Evolutionary conservation across 2,888 invertebrate species (phyloP).

Genomic region (Himalopsyche japonica): DNA sequence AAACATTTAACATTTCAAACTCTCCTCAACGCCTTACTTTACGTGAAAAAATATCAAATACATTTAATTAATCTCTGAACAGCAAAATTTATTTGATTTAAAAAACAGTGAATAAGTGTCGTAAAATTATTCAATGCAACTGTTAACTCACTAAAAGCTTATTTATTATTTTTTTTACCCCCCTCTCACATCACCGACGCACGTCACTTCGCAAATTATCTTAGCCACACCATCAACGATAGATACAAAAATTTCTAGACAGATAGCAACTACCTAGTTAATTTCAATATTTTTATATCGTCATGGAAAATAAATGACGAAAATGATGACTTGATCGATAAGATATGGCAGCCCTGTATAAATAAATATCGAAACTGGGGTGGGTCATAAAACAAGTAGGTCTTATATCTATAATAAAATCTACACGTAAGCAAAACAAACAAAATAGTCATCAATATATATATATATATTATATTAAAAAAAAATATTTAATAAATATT

Average conservation of each 20-base stretch:
- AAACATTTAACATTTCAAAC: too few species aligned
- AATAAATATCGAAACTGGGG: neutral
- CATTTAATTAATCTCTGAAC: too few species aligned
- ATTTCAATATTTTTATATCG: slow-evolving; percentile 18
- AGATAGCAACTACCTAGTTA: neutral
- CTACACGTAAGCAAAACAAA: too few species aligned
- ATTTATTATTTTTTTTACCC: neutral
- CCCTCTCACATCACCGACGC: neutral
- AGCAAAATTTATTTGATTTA: too few species aligned
- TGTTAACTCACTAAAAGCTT: neutral
- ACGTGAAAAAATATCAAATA: too few species aligned
- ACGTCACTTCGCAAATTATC: neutral
- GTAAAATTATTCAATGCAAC: too few species aligned
- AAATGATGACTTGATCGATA: slow-evolving; percentile 6
- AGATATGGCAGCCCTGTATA: slow-evolving; percentile 1
- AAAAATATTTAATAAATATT: too few species aligned
- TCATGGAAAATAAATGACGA: slow-evolving; percentile 8
- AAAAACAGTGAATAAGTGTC: too few species aligned
- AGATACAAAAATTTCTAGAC: neutral
- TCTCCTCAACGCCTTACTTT: too few species aligned
- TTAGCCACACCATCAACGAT: neutral
- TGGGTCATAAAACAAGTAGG: neutral
- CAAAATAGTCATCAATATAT: too few species aligned
- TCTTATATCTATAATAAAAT: neutral
- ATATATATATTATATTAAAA: too few species aligned